phyloP scores from a whole-genome alignment of 2,113 vertebrate species.

The Eulemur macaco region DNA sequence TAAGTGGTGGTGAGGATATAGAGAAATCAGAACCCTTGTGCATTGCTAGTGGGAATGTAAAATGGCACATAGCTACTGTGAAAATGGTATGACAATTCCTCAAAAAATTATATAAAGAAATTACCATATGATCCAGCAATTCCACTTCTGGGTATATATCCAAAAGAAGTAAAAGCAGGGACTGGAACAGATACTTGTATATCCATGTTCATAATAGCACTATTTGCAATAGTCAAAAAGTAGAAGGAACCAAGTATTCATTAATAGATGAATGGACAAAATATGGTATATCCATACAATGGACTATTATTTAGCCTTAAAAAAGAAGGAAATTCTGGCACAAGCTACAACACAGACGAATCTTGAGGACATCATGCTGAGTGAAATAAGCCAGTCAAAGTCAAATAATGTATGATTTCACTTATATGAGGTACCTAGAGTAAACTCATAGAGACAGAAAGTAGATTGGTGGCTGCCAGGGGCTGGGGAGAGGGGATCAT shows the following conservation, averaged over 20 bases:
- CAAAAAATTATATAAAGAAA: neutral
- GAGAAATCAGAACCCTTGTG: neutral
- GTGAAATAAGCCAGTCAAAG: neutral
- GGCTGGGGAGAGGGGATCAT: neutral
- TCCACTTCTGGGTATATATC: neutral
- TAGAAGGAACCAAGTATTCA: neutral
- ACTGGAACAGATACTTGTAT: neutral
- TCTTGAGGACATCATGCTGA: neutral
- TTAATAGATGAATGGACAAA: neutral
- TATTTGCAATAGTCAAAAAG: neutral
- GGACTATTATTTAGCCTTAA: neutral
- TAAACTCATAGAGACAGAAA: neutral
- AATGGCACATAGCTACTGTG: neutral
- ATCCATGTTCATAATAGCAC: neutral
- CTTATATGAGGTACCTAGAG: neutral
- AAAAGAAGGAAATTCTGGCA: neutral
- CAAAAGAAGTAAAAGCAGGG: neutral
- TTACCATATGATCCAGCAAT: neutral
- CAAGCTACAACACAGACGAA: neutral
- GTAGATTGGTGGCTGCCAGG: neutral
- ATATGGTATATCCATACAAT: neutral
- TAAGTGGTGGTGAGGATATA: neutral
- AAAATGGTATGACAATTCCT: neutral
- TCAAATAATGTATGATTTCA: neutral
- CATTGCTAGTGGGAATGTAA: neutral